Conservation (phyloP, 1,140 invertebrate species). For the Aphaenogaster floridana region DNA sequence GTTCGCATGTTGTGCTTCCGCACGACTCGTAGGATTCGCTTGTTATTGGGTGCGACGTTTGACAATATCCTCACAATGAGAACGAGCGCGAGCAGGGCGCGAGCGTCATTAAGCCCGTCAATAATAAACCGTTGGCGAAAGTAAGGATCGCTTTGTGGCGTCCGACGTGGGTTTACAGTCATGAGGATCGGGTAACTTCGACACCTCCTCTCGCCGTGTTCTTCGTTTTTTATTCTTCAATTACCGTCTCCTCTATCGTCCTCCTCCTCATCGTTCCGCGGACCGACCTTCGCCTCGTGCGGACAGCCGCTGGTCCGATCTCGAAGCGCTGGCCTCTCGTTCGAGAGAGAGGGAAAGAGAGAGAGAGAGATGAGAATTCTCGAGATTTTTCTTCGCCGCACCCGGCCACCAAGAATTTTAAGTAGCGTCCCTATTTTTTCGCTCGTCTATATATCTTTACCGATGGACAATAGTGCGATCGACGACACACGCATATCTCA, state of each 20-base stretch:
- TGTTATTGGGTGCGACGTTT: slow-evolving; percentile 55
- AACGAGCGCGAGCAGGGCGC: slow-evolving; percentile 39
- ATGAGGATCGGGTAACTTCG: slow-evolving; percentile 73
- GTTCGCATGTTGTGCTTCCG: slow-evolving; percentile 31
- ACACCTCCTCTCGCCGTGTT: slow-evolving; percentile 58
- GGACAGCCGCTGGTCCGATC: slow-evolving; percentile 22
- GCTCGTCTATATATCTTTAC: slow-evolving; percentile 46
- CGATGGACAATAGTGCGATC: slow-evolving; percentile 45
- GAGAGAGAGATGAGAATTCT: slow-evolving; percentile 6
- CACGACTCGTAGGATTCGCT: slow-evolving; percentile 11
- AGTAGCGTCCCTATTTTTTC: slow-evolving; percentile 59
- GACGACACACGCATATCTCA: slow-evolving; percentile 37
- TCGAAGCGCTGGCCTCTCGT: neutral
- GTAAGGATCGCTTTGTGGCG: slow-evolving; percentile 62
- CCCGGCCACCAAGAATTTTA: slow-evolving; percentile 52
- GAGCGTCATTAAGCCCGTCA: slow-evolving; percentile 54
- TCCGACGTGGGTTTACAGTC: slow-evolving; percentile 61
- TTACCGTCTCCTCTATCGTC: slow-evolving; percentile 60
- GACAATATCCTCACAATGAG: slow-evolving; percentile 23
- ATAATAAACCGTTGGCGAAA: slow-evolving; percentile 71
- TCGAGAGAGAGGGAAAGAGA: neutral
- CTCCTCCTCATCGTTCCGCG: neutral
- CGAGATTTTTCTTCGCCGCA: slow-evolving; percentile 47
- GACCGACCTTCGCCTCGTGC: slow-evolving; percentile 19
- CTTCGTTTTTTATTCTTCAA: slow-evolving; percentile 59